Conservation (phyloP, 2,888 invertebrate genomes). For the Ormyrus rosae region DNA sequence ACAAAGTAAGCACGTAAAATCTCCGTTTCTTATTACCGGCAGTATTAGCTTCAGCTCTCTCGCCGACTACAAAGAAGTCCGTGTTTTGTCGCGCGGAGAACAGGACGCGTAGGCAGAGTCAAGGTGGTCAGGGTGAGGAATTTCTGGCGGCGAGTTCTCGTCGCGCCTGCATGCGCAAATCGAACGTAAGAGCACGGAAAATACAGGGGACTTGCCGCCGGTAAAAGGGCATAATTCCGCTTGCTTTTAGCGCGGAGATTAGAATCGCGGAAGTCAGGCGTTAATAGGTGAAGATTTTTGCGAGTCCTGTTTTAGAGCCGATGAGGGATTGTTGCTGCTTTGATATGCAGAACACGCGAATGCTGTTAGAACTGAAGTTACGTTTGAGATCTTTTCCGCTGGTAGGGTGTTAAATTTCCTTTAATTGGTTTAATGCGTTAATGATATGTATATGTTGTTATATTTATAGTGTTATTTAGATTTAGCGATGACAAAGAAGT, state of each 20-base stretch:
- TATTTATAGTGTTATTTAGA: no score
- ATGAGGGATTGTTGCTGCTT: slow-evolving; percentile 7
- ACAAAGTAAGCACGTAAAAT: no score
- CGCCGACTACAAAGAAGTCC: slow-evolving; percentile 16
- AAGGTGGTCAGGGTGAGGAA: slow-evolving; percentile 71
- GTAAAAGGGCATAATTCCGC: no score
- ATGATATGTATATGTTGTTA: no score
- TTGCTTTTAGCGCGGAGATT: no score
- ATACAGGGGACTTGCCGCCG: no score
- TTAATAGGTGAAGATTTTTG: background rate
- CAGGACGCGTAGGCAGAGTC: slow-evolving; percentile 61
- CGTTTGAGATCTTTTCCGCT: no score
- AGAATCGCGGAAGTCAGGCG: slow-evolving; percentile 10
- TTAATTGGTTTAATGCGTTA: no score
- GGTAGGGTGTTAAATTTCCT: no score
- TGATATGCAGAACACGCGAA: slow-evolving; percentile 18
- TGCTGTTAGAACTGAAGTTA: background rate
- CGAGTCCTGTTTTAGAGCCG: background rate
- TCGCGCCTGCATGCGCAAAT: no score
- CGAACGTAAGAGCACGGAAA: no score
- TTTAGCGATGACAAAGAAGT: no score
- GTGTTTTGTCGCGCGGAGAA: slow-evolving; percentile 23
- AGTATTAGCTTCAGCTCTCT: background rate
- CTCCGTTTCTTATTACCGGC: background rate
- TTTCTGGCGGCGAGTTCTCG: slow-evolving; percentile 66